A percentile compares a stretch with the other conserved stretches of the same genome.
Evolutionary conservation across 2,113 vertebrate species (phyloP).

Genomic region (Spheniscus mendiculus): DNA sequence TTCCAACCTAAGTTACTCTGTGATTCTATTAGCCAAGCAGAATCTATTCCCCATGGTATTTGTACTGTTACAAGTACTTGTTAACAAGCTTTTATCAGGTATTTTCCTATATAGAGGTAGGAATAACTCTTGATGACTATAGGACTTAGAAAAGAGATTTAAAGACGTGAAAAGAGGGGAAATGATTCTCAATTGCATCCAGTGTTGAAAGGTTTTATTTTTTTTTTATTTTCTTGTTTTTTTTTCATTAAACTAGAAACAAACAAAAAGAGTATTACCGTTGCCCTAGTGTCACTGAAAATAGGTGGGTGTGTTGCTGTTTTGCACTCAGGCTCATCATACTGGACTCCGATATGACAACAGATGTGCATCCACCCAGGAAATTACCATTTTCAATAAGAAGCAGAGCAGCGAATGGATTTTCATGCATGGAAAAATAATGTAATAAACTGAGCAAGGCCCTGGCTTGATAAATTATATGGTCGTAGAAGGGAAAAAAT

Average conservation of each 20-base stretch:
- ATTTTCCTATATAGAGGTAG: neutral
- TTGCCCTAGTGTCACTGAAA: neutral
- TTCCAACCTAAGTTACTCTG: neutral
- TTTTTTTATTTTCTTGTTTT: neutral
- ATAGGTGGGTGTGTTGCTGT: neutral
- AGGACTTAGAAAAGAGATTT: neutral
- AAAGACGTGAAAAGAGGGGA: neutral
- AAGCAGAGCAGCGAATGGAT: constrained; percentile 54
- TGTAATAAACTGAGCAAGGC: constrained; percentile 37
- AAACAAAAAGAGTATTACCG: neutral
- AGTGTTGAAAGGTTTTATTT: neutral
- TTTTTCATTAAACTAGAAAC: neutral
- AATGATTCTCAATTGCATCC: neutral
- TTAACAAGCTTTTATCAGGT: neutral
- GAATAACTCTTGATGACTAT: neutral
- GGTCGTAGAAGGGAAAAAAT: neutral
- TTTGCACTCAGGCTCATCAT: constrained; percentile 33
- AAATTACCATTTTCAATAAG: constrained; percentile 67
- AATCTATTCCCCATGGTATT: neutral
- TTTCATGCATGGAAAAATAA: constrained; percentile 63
- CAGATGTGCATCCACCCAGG: constrained; percentile 61
- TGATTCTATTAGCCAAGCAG: neutral
- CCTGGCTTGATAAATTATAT: constrained; percentile 55
- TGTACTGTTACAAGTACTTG: neutral
- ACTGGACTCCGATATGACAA: constrained; percentile 15